Conservation (phyloP, 2,888 invertebrate species). For the Stramonita haemastoma region DNA sequence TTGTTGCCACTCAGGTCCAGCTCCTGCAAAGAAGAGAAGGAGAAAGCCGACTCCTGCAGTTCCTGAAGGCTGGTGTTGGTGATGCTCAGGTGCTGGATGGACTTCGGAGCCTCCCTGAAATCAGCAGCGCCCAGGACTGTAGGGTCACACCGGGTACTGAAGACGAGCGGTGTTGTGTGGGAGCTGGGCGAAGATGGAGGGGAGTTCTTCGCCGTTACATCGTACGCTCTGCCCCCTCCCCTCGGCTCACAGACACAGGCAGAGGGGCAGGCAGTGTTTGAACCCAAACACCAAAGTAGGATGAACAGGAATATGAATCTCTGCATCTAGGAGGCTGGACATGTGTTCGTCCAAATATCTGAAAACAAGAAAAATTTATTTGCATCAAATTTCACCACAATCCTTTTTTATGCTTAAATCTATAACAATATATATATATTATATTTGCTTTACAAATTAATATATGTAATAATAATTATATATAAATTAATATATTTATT, state of each 20-base stretch:
- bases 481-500: too few relatives aligned
- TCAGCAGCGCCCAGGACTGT: slow-evolving; percentile 47
- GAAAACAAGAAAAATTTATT: not conserved
- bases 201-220: slow-evolving; percentile 37
- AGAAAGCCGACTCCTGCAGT: slow-evolving; percentile 57
- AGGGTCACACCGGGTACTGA: slow-evolving; percentile 44
- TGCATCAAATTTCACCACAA: not conserved
- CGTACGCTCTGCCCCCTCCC: slow-evolving; percentile 38
- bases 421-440: too few relatives aligned
- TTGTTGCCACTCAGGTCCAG: slow-evolving; percentile 61
- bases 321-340: not conserved
- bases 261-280: slow-evolving; percentile 27
- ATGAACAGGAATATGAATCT: not conserved
- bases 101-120: slow-evolving; percentile 17
- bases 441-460: too few relatives aligned
- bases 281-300: not conserved
- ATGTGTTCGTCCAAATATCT: not conserved
- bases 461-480: too few relatives aligned
- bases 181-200: slow-evolving; percentile 35
- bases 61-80: slow-evolving; percentile 53
- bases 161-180: slow-evolving; percentile 46
- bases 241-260: slow-evolving; percentile 37
- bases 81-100: slow-evolving; percentile 49
- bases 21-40: slow-evolving; percentile 46
- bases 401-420: too few relatives aligned